phyloP scores from a whole-genome alignment of 2,888 invertebrate genomes.

The Reticulitermes lucifugus region DNA sequence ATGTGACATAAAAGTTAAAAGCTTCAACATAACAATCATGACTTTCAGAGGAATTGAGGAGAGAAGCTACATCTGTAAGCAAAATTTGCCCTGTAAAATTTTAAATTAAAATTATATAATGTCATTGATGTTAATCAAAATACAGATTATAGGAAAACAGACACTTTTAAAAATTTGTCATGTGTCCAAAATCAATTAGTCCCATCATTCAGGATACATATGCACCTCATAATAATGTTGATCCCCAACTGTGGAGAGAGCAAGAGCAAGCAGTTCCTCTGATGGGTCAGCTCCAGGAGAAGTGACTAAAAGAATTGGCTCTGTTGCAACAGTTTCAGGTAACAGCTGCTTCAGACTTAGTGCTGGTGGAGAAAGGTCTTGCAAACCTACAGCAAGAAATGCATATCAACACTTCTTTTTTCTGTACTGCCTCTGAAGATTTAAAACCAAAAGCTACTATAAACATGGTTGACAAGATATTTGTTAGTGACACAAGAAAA shows the following conservation, averaged over 20 bases:
- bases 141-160: too few relatives aligned
- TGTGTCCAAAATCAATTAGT: background rate
- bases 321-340: constrained; percentile 68
- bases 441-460: background rate
- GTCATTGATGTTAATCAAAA: too few relatives aligned
- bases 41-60: too few relatives aligned
- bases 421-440: background rate
- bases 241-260: constrained; percentile 65
- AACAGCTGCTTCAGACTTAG: constrained; percentile 70
- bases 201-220: too few relatives aligned
- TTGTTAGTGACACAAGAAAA: too few relatives aligned
- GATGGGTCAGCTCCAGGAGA: constrained; percentile 94
- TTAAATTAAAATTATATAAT: too few relatives aligned
- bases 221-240: constrained; percentile 52
- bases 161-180: background rate
- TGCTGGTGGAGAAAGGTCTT: constrained; percentile 70
- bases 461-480: too few relatives aligned
- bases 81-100: too few relatives aligned
- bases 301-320: constrained; percentile 86
- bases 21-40: too few relatives aligned
- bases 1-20: too few relatives aligned
- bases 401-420: background rate
- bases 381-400: constrained; percentile 60
- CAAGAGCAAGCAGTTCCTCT: constrained; percentile 78
- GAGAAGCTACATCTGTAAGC: too few relatives aligned